Evolutionary conservation across 2,113 vertebrate genomes (phyloP), one percentile per base, ranked within the genome.

Genomic region (Ochotona princeps): DNA sequence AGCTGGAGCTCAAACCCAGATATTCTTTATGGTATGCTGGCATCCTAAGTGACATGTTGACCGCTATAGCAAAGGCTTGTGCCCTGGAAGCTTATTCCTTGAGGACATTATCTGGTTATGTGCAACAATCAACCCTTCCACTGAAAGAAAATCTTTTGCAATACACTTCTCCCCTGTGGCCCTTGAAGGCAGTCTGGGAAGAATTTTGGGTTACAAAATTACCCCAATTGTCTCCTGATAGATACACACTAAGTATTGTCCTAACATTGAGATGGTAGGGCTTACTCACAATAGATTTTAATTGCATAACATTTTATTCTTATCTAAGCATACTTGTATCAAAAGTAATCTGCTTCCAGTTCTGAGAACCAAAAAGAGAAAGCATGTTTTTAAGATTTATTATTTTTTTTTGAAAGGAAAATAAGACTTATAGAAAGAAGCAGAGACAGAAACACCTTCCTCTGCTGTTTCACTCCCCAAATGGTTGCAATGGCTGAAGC

Each of bases 111-210:
- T 35, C 51, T 66, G 28, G 4, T 35, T 26, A 54, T 14, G 4
- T 74, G 66, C 61, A 3, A 1, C 5, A 67, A 25, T 30, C 15
- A 21, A 11, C 18, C 49, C 30, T 67, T 25, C 44, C 38, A 18
- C 14, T 12, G 35, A 60, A 94, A 17, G 13, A 51, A 54, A 70
- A 2, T 23, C 7, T 1, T 47, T 15, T 12, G 23, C 0, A 35
- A 30, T 5, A 17, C 54, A 23, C 0, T 0, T 18, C 4, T n/a
- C 1, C 65, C 54, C 47, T 44, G 7, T 11, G 14, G 30, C 28
- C 20, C n/a, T 12, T 1, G 60, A 60, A 4, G 7, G 14, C 6
- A 15, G 51, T 38, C 32, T 13, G 38, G 57, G 54, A 18, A 38
- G 21, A 28, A 20, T 26, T 12, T 23, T 28, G 30, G 66, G 26